Conservation (phyloP, 92 coral and sea anemone genomes). For the Umimayanthus kanabou region DNA sequence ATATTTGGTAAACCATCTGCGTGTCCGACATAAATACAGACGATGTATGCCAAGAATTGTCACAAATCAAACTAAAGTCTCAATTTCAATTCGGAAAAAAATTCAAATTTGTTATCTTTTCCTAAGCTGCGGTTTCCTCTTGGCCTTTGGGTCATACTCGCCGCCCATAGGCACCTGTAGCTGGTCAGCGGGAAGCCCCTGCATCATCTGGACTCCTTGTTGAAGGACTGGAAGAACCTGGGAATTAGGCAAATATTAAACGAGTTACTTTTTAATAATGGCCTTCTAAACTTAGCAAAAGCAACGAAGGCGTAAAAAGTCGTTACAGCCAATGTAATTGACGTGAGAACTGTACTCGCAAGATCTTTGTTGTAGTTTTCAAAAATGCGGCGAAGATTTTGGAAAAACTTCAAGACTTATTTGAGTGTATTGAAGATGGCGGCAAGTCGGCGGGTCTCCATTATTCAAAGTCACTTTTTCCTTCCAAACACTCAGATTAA, state of each 20-base stretch:
- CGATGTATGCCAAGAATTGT: neutral
- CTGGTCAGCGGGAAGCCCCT: constrained; percentile 82
- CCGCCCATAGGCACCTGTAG: constrained; percentile 65
- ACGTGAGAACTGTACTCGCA: too few species aligned
- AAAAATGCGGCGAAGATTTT: too few species aligned
- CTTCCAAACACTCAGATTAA: too few species aligned
- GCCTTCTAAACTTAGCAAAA: too few species aligned
- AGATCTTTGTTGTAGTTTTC: too few species aligned
- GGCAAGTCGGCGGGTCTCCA: too few species aligned
- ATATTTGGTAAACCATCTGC: too few species aligned
- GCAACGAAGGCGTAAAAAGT: too few species aligned
- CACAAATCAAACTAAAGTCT: neutral
- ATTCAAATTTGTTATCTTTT: constrained; percentile 40
- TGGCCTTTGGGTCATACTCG: constrained; percentile 54
- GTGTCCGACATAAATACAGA: neutral
- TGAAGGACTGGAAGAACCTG: constrained; percentile 79
- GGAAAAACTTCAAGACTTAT: too few species aligned
- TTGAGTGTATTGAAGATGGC: too few species aligned
- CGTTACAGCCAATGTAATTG: too few species aligned
- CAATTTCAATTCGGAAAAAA: neutral
- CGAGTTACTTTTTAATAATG: neutral
- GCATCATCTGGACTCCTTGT: constrained; percentile 76
- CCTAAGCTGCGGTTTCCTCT: constrained; percentile 56
- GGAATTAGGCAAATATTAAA: neutral
- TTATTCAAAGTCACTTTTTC: too few species aligned